Evolutionary conservation across 2,888 invertebrate genomes (phyloP).

Genomic region (Ptychoptera contaminata): DNA sequence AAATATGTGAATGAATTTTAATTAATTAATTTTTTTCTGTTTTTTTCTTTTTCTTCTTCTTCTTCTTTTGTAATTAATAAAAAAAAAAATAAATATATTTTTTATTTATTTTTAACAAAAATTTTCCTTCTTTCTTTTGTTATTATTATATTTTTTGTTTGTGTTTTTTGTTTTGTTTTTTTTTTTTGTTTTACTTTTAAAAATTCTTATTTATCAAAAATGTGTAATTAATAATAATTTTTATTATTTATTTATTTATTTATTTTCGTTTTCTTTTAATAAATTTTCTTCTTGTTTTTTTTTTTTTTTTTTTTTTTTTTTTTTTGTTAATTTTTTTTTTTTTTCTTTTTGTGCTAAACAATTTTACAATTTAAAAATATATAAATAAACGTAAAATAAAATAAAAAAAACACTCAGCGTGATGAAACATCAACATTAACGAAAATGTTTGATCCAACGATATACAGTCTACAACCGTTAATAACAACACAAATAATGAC

Average conservation of each 20-base stretch:
- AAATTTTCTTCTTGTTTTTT: constrained; percentile 6
- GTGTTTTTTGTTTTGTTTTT: neutral
- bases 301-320: constrained; percentile 7
- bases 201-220: too few species aligned
- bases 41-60: neutral
- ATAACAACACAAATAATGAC: constrained; percentile 1
- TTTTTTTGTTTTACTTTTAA: neutral
- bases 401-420: constrained; percentile 22
- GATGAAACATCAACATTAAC: constrained; percentile 30
- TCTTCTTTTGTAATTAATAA: neutral
- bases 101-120: constrained; percentile 2
- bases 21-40: neutral
- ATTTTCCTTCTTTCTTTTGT: constrained; percentile 1
- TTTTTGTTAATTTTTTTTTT: constrained; percentile 6
- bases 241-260: neutral
- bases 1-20: neutral
- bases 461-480: constrained; percentile 19
- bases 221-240: neutral
- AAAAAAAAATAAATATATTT: constrained; percentile 2
- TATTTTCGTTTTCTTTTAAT: constrained; percentile 7
- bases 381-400: constrained; percentile 4
- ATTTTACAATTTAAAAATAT: neutral
- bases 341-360: too few species aligned
- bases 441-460: constrained; percentile 27
- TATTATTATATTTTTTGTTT: too few species aligned